A percentile compares a stretch with the other conserved stretches of the same genome.
These are phyloP conservation scores for Notechis scutatus DNA, from an alignment of 2,113 vertebrate species.

Conservation along the genomic window DNA sequence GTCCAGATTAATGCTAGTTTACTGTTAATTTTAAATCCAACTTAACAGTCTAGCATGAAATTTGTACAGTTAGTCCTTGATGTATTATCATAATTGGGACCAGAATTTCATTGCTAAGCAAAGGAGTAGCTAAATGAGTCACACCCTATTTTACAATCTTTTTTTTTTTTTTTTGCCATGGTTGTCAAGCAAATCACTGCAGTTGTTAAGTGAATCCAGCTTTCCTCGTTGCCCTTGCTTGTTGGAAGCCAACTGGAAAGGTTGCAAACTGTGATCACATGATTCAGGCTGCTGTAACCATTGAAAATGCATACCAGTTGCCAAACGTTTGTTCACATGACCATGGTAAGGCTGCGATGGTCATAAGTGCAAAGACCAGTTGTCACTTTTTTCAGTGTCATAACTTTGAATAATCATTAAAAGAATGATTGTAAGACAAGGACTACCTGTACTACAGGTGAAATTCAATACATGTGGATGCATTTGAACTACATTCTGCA, in stretches of 20 bases:
- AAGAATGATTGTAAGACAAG: not conserved
- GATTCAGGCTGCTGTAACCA: not conserved
- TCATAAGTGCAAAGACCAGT: not conserved
- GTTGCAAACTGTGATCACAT: not conserved
- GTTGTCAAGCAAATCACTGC: not conserved
- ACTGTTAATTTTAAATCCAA: not conserved
- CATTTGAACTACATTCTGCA: not conserved
- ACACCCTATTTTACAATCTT: not conserved
- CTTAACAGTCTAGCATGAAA: not conserved
- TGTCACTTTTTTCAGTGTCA: not conserved
- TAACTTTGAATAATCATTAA: not conserved
- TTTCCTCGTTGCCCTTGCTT: not conserved
- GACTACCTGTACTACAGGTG: not conserved
- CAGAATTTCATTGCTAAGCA: not conserved
- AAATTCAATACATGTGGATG: not conserved
- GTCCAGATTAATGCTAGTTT: not conserved
- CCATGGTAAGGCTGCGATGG: not conserved
- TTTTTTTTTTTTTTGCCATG: not conserved
- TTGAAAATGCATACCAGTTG: not conserved
- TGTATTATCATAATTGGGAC: not conserved
- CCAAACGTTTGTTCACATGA: not conserved
- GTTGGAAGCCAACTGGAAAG: not conserved
- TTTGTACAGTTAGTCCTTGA: not conserved
- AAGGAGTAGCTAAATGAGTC: not conserved
- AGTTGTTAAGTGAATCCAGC: not conserved